Base-by-base conservation (phyloP, 2,797 vertebrate genomes). In the Coregonus suidteri region DNA sequence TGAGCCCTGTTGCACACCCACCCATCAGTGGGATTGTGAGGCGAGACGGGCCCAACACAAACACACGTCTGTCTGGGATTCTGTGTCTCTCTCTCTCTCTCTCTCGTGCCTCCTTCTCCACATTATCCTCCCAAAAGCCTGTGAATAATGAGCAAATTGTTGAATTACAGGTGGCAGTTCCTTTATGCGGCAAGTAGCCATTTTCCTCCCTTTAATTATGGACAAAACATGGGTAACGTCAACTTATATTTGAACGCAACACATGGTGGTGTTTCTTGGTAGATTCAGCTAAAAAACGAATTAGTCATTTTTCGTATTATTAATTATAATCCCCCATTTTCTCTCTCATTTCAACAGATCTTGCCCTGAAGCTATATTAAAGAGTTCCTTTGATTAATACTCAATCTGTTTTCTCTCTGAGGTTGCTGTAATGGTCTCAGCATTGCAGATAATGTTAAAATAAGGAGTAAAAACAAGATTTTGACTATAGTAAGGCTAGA, bases 11-110 rank as follows among this genome's bases (percentile, higher is more conserved):
- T 37, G 70, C 14, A 62, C 13, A 47, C 47, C 53, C 20, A 59
- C 56, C 56, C 18, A 25, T 70, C 73, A n/a, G 73, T 54, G 9
- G 73, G 70, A 56, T 74, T 52, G 81, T 70, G 71, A 41, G 34
- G 59, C 30, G 25, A 25, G 14, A 59, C 31, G 31, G 51, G 54
- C 69, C 41, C 53, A 64, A 35, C 71, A 72, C 74, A 66, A 74
- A 74, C 69, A 64, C 65, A 64, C 31, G 14, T 79, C 53, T 77
- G 53, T 56, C 53, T 16, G 53, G 53, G 53, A 56, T 54, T 41
- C 54, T 35, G 9, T 20, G 13, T 59, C 3, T 54, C 20, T 59
- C 15, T 35, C 54, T 16, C 16, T 67, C 65, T 47, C 18, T 51
- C 35, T 53, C n/a, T 66, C 35, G 7, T 25, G 15, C 56, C 47